Percentiles rank a stretch among this genome's conserved stretches.
Conservation (phyloP, 2,797 vertebrate genomes). For the Bovichtus variegatus region DNA sequence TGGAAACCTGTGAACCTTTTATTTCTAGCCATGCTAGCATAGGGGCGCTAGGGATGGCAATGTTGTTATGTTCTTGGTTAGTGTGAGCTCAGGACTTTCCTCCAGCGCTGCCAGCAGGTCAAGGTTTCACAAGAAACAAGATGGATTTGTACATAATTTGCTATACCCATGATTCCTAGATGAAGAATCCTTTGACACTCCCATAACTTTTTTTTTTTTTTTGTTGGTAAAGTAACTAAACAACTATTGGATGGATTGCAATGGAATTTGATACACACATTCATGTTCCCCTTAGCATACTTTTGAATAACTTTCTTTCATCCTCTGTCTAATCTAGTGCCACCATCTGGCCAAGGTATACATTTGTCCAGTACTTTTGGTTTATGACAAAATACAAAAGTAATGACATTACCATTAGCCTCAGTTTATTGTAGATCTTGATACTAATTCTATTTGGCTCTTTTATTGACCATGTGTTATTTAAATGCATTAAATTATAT, state of each 20-base stretch:
- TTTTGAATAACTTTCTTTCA: background rate
- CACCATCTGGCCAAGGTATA: too few relatives aligned
- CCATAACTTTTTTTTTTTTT: background rate
- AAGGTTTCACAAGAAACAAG: background rate
- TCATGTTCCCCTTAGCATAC: background rate
- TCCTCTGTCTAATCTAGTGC: background rate
- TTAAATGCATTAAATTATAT: slow-evolving; percentile 37
- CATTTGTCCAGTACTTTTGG: too few relatives aligned
- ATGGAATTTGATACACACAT: background rate
- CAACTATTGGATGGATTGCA: background rate
- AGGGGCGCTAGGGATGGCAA: background rate
- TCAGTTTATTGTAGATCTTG: background rate
- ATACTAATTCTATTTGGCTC: slow-evolving; percentile 16
- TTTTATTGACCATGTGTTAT: slow-evolving; percentile 46
- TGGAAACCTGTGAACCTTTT: background rate
- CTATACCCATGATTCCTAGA: background rate
- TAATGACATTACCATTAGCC: background rate
- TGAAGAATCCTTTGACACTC: background rate
- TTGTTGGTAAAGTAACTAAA: background rate
- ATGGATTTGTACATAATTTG: background rate
- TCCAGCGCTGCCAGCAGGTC: too few relatives aligned
- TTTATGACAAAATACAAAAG: background rate
- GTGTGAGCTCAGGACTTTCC: too few relatives aligned
- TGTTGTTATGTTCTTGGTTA: background rate
- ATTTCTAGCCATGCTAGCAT: background rate